Evolutionary conservation across 2,888 invertebrate genomes (phyloP).

Genomic region (Pediacus dermestoides): DNA sequence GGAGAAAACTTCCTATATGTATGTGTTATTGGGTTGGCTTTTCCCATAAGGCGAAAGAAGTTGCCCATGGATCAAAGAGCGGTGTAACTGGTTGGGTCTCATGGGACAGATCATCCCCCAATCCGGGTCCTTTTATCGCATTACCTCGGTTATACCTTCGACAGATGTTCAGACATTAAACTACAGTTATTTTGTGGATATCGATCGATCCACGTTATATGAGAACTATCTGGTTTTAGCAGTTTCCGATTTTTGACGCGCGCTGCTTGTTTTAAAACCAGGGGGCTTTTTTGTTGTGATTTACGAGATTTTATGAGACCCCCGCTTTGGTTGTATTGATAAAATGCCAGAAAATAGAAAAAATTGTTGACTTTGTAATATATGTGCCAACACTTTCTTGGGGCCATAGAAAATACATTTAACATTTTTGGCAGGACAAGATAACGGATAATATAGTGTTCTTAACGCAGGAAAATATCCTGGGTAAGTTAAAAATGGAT

Average conservation of each 20-base stretch:
- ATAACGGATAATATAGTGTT: too few species aligned
- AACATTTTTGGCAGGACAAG: too few species aligned
- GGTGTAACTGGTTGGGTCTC: too few species aligned
- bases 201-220: conserved; percentile 15
- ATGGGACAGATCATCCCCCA: conserved; percentile 10
- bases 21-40: too few species aligned
- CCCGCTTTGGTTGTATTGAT: conserved; percentile 18
- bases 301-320: too few species aligned
- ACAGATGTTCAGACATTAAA: conserved; percentile 33
- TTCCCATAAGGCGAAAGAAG: too few species aligned
- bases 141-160: conserved; percentile 28
- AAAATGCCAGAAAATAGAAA: conserved; percentile 19
- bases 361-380: conserved; percentile 15
- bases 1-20: too few species aligned
- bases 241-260: background rate
- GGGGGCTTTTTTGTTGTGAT: conserved; percentile 3
- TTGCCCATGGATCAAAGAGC: too few species aligned
- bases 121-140: conserved; percentile 17
- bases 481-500: too few species aligned
- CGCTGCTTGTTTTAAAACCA: conserved; percentile 15
- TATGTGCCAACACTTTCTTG: conserved; percentile 5
- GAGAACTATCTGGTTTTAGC: conserved; percentile 3
- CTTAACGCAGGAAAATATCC: too few species aligned
- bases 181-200: conserved; percentile 32
- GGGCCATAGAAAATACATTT: too few species aligned